Base-by-base conservation (phyloP, 2,888 invertebrate species). In the Crocallis elinguaria region DNA sequence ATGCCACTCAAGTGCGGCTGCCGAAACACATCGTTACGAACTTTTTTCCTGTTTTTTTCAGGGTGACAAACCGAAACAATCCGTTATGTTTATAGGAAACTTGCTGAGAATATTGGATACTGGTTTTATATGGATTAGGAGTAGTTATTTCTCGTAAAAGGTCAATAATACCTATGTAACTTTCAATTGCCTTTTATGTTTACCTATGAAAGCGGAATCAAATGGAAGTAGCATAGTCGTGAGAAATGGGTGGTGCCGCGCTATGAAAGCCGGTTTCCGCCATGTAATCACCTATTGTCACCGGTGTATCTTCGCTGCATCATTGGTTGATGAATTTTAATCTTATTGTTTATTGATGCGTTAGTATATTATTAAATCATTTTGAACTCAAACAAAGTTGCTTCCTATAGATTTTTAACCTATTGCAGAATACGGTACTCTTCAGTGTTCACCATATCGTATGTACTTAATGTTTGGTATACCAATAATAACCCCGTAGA, bases 201-300 rank as follows among this genome's bases (percentile, higher is more conserved):
- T 71, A 75, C 69, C 70, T 73, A 82, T 77, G 84, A 86, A 86
- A 87, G 86, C 82, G 75, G 80, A 79, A 82, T 81, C 67, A 66
- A 66, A 77, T 69, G 73, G 75, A 78, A 74, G 69, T 64, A 71
- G 64, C 60, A 78, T 81, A 85, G 84, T 84, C 88, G 86, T 88
- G 88, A 85, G 88, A 88, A 88, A 76, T 84, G 76, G 85, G 81
- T 79, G 77, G 69, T 71, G 64, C 69, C 67, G 63, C 69, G 68
- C 66, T 64, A 81, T 76, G 87, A 87, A 88, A 88, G 87, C 85
- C 66, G 78, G 79, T 77, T 84, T 79, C 66, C 66, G 67, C 66
- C 67, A 63, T 66, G 74, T 77, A 82, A 82, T 81, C 69, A 64
- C 66, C 78, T 61, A 80, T 81, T 84, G 84, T 82, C 69, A 60